phyloP scores from a whole-genome alignment of 2,888 invertebrate species.

The Patella ulyssiponensis region DNA sequence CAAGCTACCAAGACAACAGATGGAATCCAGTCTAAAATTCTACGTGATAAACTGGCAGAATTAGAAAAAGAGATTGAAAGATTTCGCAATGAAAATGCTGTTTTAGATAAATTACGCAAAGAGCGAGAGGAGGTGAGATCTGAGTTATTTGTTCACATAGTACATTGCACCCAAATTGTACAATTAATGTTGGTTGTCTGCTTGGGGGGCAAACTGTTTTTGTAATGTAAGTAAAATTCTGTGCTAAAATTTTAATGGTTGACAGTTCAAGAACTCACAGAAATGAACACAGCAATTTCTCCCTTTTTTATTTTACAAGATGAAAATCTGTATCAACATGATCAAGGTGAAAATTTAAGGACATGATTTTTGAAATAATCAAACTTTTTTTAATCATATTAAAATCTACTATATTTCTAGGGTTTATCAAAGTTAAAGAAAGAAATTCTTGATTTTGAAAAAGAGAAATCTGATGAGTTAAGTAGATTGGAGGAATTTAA shows the following conservation, averaged over 20 bases:
- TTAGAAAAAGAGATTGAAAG: slow-evolving; percentile 70
- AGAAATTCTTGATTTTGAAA: slow-evolving; percentile 69
- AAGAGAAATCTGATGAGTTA: slow-evolving; percentile 66
- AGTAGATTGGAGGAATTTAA: slow-evolving; percentile 67
- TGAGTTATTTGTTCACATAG: too few relatives aligned
- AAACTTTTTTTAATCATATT: too few relatives aligned
- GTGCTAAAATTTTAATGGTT: too few relatives aligned
- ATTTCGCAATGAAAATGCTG: slow-evolving; percentile 67
- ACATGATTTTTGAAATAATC: too few relatives aligned
- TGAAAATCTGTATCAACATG: too few relatives aligned
- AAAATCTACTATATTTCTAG: slow-evolving; percentile 40
- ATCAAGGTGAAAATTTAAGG: too few relatives aligned
- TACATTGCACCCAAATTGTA: too few relatives aligned
- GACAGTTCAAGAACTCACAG: too few relatives aligned
- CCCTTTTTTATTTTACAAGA: neutral
- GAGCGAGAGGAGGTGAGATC: slow-evolving; percentile 67
- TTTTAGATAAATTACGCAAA: slow-evolving; percentile 61
- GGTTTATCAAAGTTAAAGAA: slow-evolving; percentile 66
- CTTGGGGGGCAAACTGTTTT: too few relatives aligned
- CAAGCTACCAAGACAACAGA: slow-evolving; percentile 51
- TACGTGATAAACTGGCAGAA: slow-evolving; percentile 69
- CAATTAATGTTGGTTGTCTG: too few relatives aligned
- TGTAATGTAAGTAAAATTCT: too few relatives aligned
- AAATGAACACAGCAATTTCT: neutral
- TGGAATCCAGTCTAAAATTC: slow-evolving; percentile 64